Evolutionary conservation across 64 coral and sea anemone species (phyloP), one percentile per base, ranked within the genome.

Genomic region (Pocillopora verrucosa): DNA sequence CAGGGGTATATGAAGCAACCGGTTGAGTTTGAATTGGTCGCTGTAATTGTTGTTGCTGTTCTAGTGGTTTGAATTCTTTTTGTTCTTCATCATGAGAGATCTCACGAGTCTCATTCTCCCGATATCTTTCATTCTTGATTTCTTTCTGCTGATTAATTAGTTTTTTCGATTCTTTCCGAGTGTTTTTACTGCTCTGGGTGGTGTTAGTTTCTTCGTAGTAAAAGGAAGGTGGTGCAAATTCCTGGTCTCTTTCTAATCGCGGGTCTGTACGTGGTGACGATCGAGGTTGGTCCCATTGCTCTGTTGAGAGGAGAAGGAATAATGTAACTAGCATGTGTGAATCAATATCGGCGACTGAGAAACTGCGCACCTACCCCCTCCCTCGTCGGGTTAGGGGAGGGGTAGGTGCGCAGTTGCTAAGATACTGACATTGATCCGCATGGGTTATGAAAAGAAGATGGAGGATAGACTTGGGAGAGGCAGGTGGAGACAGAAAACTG

Each of bases 181-280:
- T 75, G 16, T 36, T 58, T 83, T 67, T 83, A 26, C 15, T 59
- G 56, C 5, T 37, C 73, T 51, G 22, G 38, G 58, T 90, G 30
- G 11, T 3, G 22, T n/a, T 56, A 78, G 86, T 86, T n/a, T 93
- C 61, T 30, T 95, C 80, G 77, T 98, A 94, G 70, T 99, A 99
- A 26, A 99, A 99, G 5, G 88, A 73, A 13, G 97, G 97, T 10
- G 97, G 97, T 10, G 97, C 97, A 73, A 99, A 99, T 5, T 93
- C 88, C 13, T 84, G 70, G 70, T 84, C 77, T 76, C 97, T 80
- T 75, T 99, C 97, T 25, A 81, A 79, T 13, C 87, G 78, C 15
- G 87, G 81, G 75, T 96, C 80, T 56, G 20, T 62, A 30, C 65
- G 87, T 41, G 63, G 64, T 11, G 77, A 91, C 80, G 75, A 25